These are phyloP conservation scores for Lampris incognitus DNA, from an alignment of 2,113 vertebrate species.

Conservation along the genomic window DNA sequence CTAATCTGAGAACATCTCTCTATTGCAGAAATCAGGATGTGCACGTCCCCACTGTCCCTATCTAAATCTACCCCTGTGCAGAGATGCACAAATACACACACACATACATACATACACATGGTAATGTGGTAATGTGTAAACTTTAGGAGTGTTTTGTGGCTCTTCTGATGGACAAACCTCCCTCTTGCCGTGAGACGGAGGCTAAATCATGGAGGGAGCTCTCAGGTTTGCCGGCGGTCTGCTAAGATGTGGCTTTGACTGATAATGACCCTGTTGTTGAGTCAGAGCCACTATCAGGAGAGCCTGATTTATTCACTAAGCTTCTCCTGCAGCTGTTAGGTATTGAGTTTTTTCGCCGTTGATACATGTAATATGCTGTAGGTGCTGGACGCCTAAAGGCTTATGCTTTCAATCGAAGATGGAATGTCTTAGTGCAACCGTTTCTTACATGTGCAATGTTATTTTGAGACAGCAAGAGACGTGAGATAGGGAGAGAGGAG, in stretches of 20 bases:
- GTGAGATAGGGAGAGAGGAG: not conserved
- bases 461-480: not conserved
- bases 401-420: slow-evolving; percentile 45
- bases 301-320: slow-evolving; percentile 71
- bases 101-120: not conserved
- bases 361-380: slow-evolving; percentile 57
- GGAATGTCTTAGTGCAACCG: slow-evolving; percentile 28
- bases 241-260: slow-evolving; percentile 70
- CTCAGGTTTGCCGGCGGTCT: slow-evolving; percentile 68
- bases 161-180: slow-evolving; percentile 63
- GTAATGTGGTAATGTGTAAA: slow-evolving; percentile 68
- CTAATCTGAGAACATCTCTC: too few species aligned
- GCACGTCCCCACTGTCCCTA: too few species aligned
- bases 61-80: too few species aligned
- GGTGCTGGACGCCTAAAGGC: slow-evolving; percentile 36
- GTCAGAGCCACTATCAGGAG: slow-evolving; percentile 60
- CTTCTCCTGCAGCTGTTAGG: slow-evolving; percentile 72
- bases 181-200: slow-evolving; percentile 70
- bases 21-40: too few species aligned
- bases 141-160: slow-evolving; percentile 64
- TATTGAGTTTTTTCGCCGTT: slow-evolving; percentile 66
- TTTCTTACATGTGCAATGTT: slow-evolving; percentile 3
- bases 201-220: slow-evolving; percentile 25
- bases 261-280: slow-evolving; percentile 73
- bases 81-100: slow-evolving; percentile 7